Conservation (phyloP, 2,888 invertebrate genomes). For the Sinopyrophorus schimmeli region DNA sequence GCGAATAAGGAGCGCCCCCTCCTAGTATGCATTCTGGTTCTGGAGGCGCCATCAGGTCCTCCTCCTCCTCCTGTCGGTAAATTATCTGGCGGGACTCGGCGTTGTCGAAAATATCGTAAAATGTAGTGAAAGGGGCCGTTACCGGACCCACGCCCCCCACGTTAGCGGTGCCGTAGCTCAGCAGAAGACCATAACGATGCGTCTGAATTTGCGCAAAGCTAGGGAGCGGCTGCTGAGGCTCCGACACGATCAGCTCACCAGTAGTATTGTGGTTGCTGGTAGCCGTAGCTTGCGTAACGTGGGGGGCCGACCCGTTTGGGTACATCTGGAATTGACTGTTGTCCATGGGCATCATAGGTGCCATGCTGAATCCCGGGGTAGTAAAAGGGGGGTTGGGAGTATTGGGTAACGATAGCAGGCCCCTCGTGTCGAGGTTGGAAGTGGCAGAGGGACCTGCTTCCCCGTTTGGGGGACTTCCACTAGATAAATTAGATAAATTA, state of each 20-base stretch:
- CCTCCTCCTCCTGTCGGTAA: conserved; percentile 38
- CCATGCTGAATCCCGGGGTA: conserved; percentile 51
- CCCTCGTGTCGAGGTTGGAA: conserved; percentile 85
- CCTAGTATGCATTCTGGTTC: conserved; percentile 43
- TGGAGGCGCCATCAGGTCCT: conserved; percentile 50
- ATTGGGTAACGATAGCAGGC: conserved; percentile 83
- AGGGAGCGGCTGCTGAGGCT: conserved; percentile 60
- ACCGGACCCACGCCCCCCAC: conserved; percentile 73
- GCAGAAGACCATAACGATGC: conserved; percentile 55
- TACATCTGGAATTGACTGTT: conserved; percentile 61
- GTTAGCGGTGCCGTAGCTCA: conserved; percentile 62
- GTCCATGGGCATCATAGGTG: conserved; percentile 56
- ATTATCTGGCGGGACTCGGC: conserved; percentile 39
- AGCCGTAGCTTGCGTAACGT: conserved; percentile 75
- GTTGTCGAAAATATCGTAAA: conserved; percentile 36
- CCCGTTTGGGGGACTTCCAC: conserved; percentile 91
- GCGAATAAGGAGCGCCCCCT: conserved; percentile 32
- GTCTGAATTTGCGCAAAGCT: conserved; percentile 69
- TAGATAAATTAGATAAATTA: conserved; percentile 55
- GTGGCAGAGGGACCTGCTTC: conserved; percentile 92
- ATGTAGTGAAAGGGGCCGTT: conserved; percentile 49
- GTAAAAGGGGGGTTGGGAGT: conserved; percentile 63
- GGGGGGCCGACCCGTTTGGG: conserved; percentile 87
- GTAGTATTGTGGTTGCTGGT: conserved; percentile 76
- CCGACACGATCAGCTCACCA: conserved; percentile 65